Evolutionary conservation across 1,140 invertebrate species (phyloP), one percentile per base, ranked within the genome.

Genomic region (Heliconius congener): DNA sequence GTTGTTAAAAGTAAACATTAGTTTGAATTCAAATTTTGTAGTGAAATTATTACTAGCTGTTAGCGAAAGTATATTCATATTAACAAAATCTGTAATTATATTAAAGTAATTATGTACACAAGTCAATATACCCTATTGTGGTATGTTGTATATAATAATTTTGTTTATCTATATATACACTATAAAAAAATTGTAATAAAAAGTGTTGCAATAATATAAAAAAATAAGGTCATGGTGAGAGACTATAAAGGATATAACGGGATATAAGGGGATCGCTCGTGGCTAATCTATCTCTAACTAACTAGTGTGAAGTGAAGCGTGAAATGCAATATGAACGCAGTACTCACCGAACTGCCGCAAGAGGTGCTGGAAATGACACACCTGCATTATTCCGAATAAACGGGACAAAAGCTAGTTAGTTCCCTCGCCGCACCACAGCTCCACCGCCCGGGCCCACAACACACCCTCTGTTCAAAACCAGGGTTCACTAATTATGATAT

Each of bases 341-440:
- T 93, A 95, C 94, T 95, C 90, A 95, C 94, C 94, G 91, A 94
- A 93, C 87, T 94, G 94, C 86, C 93, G 88, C 84, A 95, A 85
- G 71, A 95, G 94, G 84, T 95, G 94, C 89, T 95, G 94, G 93
- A 95, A 95, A 94, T 95, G 94, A 93, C 94, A 95, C 92, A 95
- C 94, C 91, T 95, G 94, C 94, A 95, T 95, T 90, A 91, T 94
- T 91, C 85, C 87, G 86, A 86, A 89, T 83, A 92, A 90, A 89
- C 85, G 84, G 85, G 85, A 90, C 81, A 86, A 89, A 88, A 87
- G 85, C 86, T 87, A 89, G 84, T 86, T 86, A 88, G 42, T 81
- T 85, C 74, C 83, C 86, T 83, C 84, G 84, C 75, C 80, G 87
- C 85, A 82, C 80, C 90, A 81, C 80, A 81, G 87, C 87, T 87